Evolutionary conservation across 2,888 invertebrate species (phyloP), one percentile per base, ranked within the genome.

Genomic region (Cecidostiba fungosa): DNA sequence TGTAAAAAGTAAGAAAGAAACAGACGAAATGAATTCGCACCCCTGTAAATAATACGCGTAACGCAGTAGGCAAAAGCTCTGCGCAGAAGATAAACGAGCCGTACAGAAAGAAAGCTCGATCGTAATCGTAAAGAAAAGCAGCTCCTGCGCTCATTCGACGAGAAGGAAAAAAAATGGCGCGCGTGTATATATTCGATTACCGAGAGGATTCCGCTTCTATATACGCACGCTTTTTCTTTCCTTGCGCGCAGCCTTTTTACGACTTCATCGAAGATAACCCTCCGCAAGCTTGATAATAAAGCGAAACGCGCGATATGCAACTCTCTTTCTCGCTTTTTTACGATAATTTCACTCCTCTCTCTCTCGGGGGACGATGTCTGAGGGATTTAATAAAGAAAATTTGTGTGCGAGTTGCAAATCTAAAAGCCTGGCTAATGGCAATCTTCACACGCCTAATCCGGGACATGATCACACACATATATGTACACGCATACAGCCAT

Each of bases 191-290:
- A 78, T 78, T 83, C 72, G 83, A 78, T 83, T 66, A 69, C 83
- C 62, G 47, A 43, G 62, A 47, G 82, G 16, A n/a, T 29, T 23
- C 73, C 70, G 3, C 26, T n/a, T 72, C 10, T n/a, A 39, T 29
- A 19, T 3, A 12, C 29, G 59, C 72, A 1, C 43, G 1, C 59
- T n/a, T 19, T 80, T 66, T 72, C 77, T 14, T 29, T 74, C 47
- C 72, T 32, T 59, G n/a, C n/a, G 8, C 29, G n/a, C n/a, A 54
- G 39, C 32, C 47, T 78, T 78, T 86, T 87, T 86, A 87, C 82
- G 87, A 87, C 82, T 78, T 87, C 80, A 83, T 85, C 84, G 84
- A 85, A 85, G 59, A 70, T 84, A 85, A 78, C 78, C 81, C n/a
- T 23, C 50, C 73, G n/a, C 39, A 8, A 69, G 77, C 82, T 82